Conservation (phyloP, 2,113 vertebrate species). For the Xenopus laevis region DNA sequence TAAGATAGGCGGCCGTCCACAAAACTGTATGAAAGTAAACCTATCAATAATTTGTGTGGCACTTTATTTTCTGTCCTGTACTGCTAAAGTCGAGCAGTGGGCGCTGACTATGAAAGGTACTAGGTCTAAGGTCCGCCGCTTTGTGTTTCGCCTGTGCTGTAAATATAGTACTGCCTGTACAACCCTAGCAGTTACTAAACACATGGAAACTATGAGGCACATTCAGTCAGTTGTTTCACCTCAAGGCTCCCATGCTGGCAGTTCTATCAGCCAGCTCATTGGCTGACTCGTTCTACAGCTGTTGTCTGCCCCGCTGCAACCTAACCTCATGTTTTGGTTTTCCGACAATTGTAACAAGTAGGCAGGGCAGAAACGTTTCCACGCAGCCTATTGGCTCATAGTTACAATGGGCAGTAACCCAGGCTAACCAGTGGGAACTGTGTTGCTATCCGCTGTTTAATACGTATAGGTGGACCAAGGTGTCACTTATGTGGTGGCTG, state of each 20-base stretch:
- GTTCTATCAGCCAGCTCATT: neutral
- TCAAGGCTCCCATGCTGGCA: neutral
- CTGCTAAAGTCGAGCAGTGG: no score
- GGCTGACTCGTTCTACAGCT: slow-evolving; percentile 10
- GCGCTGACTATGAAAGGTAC: no score
- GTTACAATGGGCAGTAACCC: neutral
- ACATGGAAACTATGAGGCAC: no score
- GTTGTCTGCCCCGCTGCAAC: slow-evolving; percentile 17
- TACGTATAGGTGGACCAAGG: slow-evolving; percentile 38
- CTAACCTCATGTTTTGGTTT: neutral
- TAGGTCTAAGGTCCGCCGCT: no score
- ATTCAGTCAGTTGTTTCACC: neutral
- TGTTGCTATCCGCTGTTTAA: slow-evolving; percentile 30
- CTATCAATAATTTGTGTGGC: no score
- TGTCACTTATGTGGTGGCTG: slow-evolving; percentile 26
- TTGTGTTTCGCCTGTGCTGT: no score
- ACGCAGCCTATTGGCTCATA: neutral
- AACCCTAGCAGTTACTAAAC: no score
- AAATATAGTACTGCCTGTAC: no score
- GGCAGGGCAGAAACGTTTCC: slow-evolving; percentile 1
- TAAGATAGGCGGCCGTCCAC: no score
- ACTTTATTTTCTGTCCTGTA: no score
- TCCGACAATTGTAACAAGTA: neutral
- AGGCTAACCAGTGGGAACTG: neutral
- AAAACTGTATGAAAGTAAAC: no score